Evolutionary conservation across 2,113 vertebrate genomes (phyloP), one percentile per base, ranked within the genome.

Genomic region (Gambusia holbrooki): DNA sequence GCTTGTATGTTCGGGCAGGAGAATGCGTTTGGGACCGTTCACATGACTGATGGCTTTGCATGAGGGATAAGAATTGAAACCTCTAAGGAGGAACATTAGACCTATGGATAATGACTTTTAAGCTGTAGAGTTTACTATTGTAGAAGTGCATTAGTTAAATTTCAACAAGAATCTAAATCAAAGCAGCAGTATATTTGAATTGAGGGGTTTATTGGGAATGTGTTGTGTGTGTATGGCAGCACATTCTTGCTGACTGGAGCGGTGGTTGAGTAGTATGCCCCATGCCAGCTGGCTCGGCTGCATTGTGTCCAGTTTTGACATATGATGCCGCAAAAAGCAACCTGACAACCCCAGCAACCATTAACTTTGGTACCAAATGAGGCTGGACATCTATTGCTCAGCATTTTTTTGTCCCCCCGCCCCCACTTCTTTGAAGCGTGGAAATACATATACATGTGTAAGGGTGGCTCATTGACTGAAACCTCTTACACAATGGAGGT

Each of bases 311-410:
- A 71, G 25, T 48, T 76, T 62, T 80, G 75, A 83, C 80, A 77
- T 77, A 83, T 84, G 83, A 90, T 77, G 77, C 87, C 77, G 79
- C 79, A 75, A 73, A 87, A 79, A 70, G 42, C 40, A 77, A 48
- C 15, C 75, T 2, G 62, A 69, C 63, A n/a, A 51, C 60, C 42
- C 30, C 54, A 45, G 33, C 32, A 65, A 64, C 61, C 70, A 63
- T 66, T 63, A 22, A 69, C 42, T 64, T 12, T 60, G 66, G 51
- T 32, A 5, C 33, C 64, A 48, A 25, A 62, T 33, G 11, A 37
- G 48, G 37, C 42, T 10, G 27, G 40, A 28, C 32, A 8, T 76
- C 51, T 66, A 40, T 73, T 73, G 3, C 12, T 71, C 61, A 28
- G 33, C 63, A 11, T 35, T 32, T 15, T 19, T 7, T 64, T 17